Conservation (phyloP, 1,140 invertebrate genomes). For the Helicoverpa armigera region DNA sequence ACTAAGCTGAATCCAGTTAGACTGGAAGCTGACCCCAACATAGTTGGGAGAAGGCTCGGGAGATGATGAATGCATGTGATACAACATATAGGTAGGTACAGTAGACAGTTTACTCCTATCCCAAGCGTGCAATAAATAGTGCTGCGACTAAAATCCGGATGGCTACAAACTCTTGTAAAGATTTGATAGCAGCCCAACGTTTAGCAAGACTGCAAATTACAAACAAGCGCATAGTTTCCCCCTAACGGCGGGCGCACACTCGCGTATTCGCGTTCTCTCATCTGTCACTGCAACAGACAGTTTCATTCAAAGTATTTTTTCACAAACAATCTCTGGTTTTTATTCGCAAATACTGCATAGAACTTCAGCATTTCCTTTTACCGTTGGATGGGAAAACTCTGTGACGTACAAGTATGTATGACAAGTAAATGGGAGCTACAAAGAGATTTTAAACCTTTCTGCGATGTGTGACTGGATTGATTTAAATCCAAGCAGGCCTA, state of each 20-base stretch:
- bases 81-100: neutral
- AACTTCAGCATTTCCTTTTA: neutral
- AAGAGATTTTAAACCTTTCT: neutral
- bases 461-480: neutral
- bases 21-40: too few relatives aligned
- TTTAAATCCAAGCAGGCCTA: neutral
- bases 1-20: too few relatives aligned
- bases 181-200: neutral
- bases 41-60: too few relatives aligned
- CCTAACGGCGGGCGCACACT: conserved; percentile 4
- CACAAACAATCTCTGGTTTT: conserved; percentile 3
- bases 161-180: conserved; percentile 6
- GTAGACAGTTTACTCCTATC: neutral
- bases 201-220: conserved; percentile 21
- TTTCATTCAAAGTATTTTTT: conserved; percentile 34
- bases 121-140: conserved; percentile 9
- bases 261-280: neutral
- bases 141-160: neutral
- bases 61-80: too few relatives aligned
- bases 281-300: conserved; percentile 11
- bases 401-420: too few relatives aligned
- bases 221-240: conserved; percentile 20
- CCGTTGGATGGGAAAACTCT: neutral
- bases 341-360: neutral
- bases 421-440: too few relatives aligned